Evolutionary conservation across 2,113 vertebrate genomes (phyloP).

Genomic region (Spizaetus ornatus): DNA sequence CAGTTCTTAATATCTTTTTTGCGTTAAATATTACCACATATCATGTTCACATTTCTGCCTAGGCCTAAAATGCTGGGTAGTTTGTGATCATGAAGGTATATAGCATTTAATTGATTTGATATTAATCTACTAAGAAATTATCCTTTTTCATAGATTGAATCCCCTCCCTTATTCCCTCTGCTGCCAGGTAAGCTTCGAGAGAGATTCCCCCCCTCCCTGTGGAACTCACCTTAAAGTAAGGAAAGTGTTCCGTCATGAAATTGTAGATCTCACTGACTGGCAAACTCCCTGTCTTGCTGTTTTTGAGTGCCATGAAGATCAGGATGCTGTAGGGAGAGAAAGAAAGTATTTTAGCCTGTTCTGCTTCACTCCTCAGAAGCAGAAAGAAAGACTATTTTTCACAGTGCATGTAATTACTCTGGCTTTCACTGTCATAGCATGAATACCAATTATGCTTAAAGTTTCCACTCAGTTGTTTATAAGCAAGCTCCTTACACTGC

Average conservation of each 20-base stretch:
- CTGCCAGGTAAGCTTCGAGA: background rate
- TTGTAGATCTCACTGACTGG: constrained; percentile 99
- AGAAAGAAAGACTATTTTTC: background rate
- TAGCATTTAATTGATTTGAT: background rate
- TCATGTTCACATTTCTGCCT: background rate
- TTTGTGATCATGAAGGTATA: background rate
- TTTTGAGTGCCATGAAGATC: constrained; percentile 98
- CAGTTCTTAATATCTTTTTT: background rate
- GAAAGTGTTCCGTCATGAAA: constrained; percentile 98
- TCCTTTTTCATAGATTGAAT: background rate
- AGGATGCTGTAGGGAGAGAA: constrained; percentile 83
- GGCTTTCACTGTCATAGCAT: background rate
- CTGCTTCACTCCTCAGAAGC: background rate
- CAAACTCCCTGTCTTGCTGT: constrained; percentile 94
- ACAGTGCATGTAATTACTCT: background rate
- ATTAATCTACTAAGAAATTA: background rate
- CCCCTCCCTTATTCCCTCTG: background rate
- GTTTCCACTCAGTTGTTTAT: background rate
- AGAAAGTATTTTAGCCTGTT: background rate
- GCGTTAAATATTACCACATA: background rate
- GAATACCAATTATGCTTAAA: background rate
- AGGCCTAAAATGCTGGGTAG: background rate
- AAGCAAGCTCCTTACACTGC: background rate
- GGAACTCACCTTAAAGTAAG: constrained; percentile 94
- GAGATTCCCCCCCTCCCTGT: background rate